Evolutionary conservation across 2,113 vertebrate species (phyloP).

Genomic region (Leiothrix lutea): DNA sequence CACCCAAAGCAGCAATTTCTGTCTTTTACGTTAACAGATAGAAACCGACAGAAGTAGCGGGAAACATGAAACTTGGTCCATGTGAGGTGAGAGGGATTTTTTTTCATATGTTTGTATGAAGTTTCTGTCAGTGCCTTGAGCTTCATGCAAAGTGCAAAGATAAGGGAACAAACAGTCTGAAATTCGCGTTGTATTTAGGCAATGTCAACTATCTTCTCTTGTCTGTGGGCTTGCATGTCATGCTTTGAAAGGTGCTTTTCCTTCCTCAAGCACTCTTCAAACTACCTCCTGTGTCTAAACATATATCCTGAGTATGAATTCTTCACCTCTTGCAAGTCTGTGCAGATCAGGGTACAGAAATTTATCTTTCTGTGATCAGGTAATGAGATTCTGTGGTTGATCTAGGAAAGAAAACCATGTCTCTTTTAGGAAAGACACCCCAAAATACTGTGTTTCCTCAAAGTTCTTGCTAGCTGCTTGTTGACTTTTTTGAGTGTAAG

Average conservation of each 20-base stretch:
- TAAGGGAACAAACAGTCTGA: not conserved
- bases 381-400: not conserved
- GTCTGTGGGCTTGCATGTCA: not conserved
- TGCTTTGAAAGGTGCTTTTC: not conserved
- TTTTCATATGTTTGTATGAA: not conserved
- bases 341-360: not conserved
- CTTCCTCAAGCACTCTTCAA: not conserved
- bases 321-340: not conserved
- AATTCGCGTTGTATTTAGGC: not conserved
- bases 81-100: not conserved
- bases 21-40: not conserved
- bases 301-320: not conserved
- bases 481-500: not conserved
- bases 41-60: not conserved
- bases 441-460: not conserved
- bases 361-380: not conserved
- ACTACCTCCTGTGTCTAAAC: not conserved
- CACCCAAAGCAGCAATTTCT: not conserved
- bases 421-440: not conserved
- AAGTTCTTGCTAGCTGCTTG: not conserved
- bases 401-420: not conserved
- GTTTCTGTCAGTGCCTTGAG: not conserved
- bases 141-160: not conserved
- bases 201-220: not conserved
- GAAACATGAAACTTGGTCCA: not conserved